Base-by-base conservation (phyloP, 2,113 vertebrate genomes). In the Illadopsis cleaveri region DNA sequence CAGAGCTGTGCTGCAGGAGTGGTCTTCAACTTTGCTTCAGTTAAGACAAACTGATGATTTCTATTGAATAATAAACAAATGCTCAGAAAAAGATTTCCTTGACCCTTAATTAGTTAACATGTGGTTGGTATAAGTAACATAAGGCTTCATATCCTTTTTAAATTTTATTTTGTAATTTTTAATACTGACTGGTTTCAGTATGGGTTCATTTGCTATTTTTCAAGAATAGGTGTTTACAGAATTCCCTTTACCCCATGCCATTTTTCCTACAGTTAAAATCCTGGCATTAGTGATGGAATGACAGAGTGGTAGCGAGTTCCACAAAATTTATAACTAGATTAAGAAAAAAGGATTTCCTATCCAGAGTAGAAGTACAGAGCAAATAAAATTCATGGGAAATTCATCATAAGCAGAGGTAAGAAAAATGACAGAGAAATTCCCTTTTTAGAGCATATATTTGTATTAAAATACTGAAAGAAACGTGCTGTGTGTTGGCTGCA, bases 221-320 rank as follows among this genome's bases (percentile, higher is more conserved):
- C 24, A 93, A 51, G 9, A 75, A 35, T 6, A 24, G 48, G 25
- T 82, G 27, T 54, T 87, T 38, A 54, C 21, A 54, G 70, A 75
- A 62, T 56, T 73, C n/a, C 28, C 31, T 75, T 65, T 87, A 14
- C 30, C 6, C 33, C 7, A 8, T 1, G 1, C 20, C 1, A 1
- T 57, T 91, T 84, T 84, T 70, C 23, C 50, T 81, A 31, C 40
- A 31, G 47, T n/a, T 78, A 78, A 70, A 91, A 81, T 66, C 23
- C 25, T 84, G 33, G 18, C 9, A 35, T 81, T 84, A 78, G 28
- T 24, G 25, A 50, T 48, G 33, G 28, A 31, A n/a, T 78, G 84
- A 66, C 22, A 38, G 3, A 33, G 10, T 61, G 40, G 18, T 28
- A 56, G 37, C 0, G 0, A 61, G 17, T 45, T 81, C 38, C 37